Percentiles rank a stretch among this genome's conserved stretches.
These are phyloP conservation scores for Tricholauxania praeusta DNA, from an alignment of 2,888 invertebrate genomes.

Conservation along the genomic window DNA sequence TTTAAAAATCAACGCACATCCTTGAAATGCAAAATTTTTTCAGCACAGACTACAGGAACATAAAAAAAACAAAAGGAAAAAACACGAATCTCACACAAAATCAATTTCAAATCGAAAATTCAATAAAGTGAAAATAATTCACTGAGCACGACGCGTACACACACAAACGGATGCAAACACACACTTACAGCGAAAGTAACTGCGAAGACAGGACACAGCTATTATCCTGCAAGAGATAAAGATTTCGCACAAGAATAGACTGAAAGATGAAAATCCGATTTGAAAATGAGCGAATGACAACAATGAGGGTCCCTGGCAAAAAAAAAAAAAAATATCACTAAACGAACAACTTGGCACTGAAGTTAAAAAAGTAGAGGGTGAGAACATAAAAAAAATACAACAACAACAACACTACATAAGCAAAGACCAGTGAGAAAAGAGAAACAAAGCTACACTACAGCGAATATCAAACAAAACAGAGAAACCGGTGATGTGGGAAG, in stretches of 20 bases:
- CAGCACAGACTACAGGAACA: neutral
- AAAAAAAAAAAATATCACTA: neutral
- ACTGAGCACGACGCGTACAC: slow-evolving; percentile 22
- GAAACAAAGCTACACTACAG: neutral
- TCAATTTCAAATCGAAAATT: slow-evolving; percentile 59
- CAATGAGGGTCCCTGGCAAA: slow-evolving; percentile 43
- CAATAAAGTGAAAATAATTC: slow-evolving; percentile 47
- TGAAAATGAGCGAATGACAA: slow-evolving; percentile 63
- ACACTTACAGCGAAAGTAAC: slow-evolving; percentile 2
- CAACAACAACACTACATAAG: neutral
- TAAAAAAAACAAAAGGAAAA: slow-evolving; percentile 13
- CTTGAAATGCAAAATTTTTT: neutral
- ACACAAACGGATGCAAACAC: neutral
- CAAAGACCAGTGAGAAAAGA: neutral
- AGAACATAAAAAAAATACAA: neutral
- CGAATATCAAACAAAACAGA: no score
- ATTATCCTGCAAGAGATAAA: slow-evolving; percentile 55
- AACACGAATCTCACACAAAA: slow-evolving; percentile 46
- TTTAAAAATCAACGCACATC: slow-evolving; percentile 21
- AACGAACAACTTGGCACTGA: neutral
- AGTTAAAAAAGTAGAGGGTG: neutral
- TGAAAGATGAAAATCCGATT: slow-evolving; percentile 62
- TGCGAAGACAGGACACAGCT: slow-evolving; percentile 22
- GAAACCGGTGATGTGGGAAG: no score
- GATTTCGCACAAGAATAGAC: slow-evolving; percentile 61